Evolutionary conservation across 2,797 vertebrate genomes (phyloP).

Genomic region (Numenius phaeopus): DNA sequence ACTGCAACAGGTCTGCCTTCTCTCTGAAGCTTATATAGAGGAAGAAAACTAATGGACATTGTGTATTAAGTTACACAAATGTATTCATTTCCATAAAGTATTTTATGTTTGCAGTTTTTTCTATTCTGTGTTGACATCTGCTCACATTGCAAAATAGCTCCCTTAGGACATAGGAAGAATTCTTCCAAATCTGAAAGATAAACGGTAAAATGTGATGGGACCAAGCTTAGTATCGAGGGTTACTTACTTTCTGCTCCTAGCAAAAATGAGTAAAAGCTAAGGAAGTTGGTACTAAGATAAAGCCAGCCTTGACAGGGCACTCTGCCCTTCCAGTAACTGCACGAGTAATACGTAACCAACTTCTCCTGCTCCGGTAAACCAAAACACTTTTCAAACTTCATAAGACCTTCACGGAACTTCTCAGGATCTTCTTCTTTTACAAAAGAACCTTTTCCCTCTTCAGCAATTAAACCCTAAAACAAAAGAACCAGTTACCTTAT

Average conservation of each 20-base stretch:
- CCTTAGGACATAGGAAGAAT: neutral
- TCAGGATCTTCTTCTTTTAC: slow-evolving; percentile 93
- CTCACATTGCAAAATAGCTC: neutral
- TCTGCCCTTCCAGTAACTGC: slow-evolving; percentile 97
- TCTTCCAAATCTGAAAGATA: neutral
- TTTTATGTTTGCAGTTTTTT: neutral
- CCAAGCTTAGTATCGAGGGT: neutral
- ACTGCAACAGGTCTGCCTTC: neutral
- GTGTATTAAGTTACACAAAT: neutral
- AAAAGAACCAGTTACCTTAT: neutral
- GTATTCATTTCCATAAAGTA: neutral
- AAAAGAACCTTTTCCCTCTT: slow-evolving; percentile 90
- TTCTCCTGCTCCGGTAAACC: slow-evolving; percentile 91
- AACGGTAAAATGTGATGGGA: neutral
- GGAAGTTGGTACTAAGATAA: slow-evolving; percentile 97
- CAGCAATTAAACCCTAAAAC: slow-evolving; percentile 93
- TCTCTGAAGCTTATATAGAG: neutral
- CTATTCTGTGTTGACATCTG: neutral
- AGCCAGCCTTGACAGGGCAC: slow-evolving; percentile 98
- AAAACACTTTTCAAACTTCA: slow-evolving; percentile 96
- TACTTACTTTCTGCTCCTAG: slow-evolving; percentile 93
- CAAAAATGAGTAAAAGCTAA: slow-evolving; percentile 97
- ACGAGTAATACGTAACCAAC: slow-evolving; percentile 96
- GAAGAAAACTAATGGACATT: neutral
- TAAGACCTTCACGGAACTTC: slow-evolving; percentile 92